Evolutionary conservation across 30 jellyfish, hydroid and myxozoan species (phyloP).

Genomic region (Rhopilema esculentum): DNA sequence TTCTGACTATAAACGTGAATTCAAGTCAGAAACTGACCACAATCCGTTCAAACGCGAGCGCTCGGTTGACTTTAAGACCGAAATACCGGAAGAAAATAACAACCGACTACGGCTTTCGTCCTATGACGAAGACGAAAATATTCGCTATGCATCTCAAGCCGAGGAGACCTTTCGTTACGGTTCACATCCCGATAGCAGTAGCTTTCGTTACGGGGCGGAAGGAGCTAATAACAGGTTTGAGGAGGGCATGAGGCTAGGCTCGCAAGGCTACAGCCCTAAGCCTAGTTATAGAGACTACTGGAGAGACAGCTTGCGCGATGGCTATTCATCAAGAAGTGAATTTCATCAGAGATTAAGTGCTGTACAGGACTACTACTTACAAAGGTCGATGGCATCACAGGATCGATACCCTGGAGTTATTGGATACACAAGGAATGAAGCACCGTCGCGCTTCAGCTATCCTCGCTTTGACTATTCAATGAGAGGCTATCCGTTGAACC

Average conservation of each 20-base stretch:
- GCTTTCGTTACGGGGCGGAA: conserved; percentile 57
- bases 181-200: conserved; percentile 63
- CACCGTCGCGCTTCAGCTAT: conserved; percentile 57
- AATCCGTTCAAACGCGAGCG: conserved; percentile 50
- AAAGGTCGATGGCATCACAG: conserved; percentile 59
- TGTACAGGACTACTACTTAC: conserved; percentile 53
- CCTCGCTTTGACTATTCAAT: conserved; percentile 69
- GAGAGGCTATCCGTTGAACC: conserved; percentile 40
- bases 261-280: conserved; percentile 68
- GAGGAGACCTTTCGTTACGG: conserved; percentile 57
- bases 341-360: conserved; percentile 46
- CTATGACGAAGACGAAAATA: conserved; percentile 44
- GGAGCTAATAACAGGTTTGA: conserved; percentile 50
- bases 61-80: conserved; percentile 73
- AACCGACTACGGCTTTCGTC: conserved; percentile 48
- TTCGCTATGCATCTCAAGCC: conserved; percentile 73
- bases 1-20: conserved; percentile 48
- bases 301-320: conserved; percentile 71
- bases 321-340: conserved; percentile 42
- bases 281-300: conserved; percentile 63
- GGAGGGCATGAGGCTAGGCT: conserved; percentile 63
- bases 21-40: conserved; percentile 40
- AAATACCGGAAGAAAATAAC: conserved; percentile 64
- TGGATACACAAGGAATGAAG: conserved; percentile 60
- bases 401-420: conserved; percentile 67